Evolutionary conservation across 92 coral and sea anemone species (phyloP).

Genomic region (Isaurus tuberculatus): DNA sequence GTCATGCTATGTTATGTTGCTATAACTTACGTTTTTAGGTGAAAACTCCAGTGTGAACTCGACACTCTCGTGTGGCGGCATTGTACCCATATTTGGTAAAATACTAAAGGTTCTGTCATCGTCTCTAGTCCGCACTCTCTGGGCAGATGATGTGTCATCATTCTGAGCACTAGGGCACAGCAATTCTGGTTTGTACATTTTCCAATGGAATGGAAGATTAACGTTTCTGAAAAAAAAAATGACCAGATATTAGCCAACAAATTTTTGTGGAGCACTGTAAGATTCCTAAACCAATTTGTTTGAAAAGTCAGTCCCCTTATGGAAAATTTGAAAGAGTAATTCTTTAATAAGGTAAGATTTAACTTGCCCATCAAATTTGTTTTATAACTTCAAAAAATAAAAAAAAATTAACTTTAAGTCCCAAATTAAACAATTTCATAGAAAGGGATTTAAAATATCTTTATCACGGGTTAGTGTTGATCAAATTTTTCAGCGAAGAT

Average conservation of each 20-base stretch:
- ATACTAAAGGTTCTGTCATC: constrained; percentile 69
- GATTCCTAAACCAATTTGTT: no score
- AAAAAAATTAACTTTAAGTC: no score
- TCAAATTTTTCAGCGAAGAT: no score
- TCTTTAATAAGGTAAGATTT: no score
- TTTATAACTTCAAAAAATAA: no score
- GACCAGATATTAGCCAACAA: not conserved
- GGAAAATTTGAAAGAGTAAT: no score
- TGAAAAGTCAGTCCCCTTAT: no score
- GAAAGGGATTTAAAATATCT: no score
- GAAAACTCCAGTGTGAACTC: constrained; percentile 82
- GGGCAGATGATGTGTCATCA: constrained; percentile 37
- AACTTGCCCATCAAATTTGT: no score
- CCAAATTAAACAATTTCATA: no score
- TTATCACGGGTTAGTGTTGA: no score
- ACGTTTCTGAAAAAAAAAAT: constrained; percentile 75
- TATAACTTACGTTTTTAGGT: constrained; percentile 71
- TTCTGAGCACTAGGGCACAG: constrained; percentile 53
- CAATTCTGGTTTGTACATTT: constrained; percentile 84
- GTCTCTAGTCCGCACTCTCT: constrained; percentile 67
- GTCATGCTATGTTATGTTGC: not conserved
- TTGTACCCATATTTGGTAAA: constrained; percentile 86
- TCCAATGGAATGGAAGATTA: constrained; percentile 92
- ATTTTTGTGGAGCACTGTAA: no score
- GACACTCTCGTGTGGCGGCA: constrained; percentile 86